Percentiles rank a stretch among this genome's conserved stretches.
Conservation (phyloP, 2,797 vertebrate species). For the Choloepus didactylus region DNA sequence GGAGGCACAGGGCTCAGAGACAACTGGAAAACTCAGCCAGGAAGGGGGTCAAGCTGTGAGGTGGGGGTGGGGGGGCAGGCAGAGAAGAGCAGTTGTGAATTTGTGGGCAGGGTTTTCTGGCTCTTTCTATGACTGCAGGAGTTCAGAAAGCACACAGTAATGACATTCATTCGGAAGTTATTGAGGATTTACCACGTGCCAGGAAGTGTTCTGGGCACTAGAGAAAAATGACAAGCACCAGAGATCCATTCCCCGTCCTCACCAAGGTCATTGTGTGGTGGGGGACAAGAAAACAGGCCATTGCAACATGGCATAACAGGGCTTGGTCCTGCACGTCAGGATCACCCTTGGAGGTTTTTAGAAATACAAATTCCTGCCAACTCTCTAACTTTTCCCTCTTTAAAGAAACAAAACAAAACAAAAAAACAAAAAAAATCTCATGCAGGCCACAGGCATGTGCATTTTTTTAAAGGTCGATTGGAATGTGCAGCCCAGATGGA, state of each 20-base stretch:
- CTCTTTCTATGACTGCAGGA: neutral
- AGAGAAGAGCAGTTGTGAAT: too few species aligned
- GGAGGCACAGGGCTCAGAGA: neutral
- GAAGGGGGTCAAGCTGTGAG: neutral
- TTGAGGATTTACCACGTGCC: neutral
- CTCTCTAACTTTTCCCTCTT: too few species aligned
- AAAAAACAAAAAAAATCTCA: neutral
- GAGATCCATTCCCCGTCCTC: neutral
- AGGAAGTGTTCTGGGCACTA: neutral
- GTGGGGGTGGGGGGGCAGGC: too few species aligned
- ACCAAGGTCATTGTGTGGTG: neutral
- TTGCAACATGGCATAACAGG: too few species aligned
- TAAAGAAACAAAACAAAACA: too few species aligned
- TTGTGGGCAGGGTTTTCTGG: neutral
- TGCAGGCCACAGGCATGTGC: neutral
- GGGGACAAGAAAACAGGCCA: neutral
- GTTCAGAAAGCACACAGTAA: neutral
- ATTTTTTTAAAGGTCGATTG: neutral
- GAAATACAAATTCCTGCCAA: neutral
- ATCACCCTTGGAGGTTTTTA: neutral
- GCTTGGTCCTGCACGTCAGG: neutral
- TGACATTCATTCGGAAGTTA: neutral
- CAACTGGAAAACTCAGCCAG: neutral
- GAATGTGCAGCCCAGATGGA: accelerated
- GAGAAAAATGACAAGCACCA: neutral